phyloP scores from a whole-genome alignment of 2,888 invertebrate genomes.

The Xanthostigma xanthostigma region DNA sequence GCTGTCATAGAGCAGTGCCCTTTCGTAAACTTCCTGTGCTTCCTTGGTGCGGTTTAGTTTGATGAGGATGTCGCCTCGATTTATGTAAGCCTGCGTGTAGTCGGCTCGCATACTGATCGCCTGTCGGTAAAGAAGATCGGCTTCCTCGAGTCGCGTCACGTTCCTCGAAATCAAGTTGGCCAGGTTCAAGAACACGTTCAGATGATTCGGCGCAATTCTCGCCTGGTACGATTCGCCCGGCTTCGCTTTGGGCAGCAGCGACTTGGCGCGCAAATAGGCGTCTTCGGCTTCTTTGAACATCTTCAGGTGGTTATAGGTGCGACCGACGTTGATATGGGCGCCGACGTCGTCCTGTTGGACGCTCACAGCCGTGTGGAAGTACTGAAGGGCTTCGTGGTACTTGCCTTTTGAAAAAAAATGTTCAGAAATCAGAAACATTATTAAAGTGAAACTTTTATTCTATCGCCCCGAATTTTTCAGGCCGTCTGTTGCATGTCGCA shows the following conservation, averaged over 20 bases:
- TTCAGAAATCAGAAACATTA: conserved; percentile 22
- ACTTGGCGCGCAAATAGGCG: conserved; percentile 81
- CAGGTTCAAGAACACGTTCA: conserved; percentile 89
- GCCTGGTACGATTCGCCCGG: conserved; percentile 92
- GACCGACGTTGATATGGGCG: conserved; percentile 91
- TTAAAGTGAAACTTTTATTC: too few relatives aligned
- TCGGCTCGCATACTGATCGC: conserved; percentile 96
- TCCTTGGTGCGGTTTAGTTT: conserved; percentile 88
- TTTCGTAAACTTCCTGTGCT: conserved; percentile 87
- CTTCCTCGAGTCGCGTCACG: conserved; percentile 80
- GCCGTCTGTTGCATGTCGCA: too few relatives aligned
- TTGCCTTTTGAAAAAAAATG: conserved; percentile 21
- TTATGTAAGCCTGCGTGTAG: conserved; percentile 92
- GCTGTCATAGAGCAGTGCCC: conserved; percentile 82
- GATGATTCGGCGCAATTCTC: conserved; percentile 86
- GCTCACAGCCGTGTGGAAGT: conserved; percentile 82
- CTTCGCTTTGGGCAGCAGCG: conserved; percentile 76
- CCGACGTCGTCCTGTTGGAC: conserved; percentile 94
- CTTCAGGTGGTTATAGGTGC: conserved; percentile 86
- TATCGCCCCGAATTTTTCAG: too few relatives aligned
- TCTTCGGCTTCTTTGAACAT: conserved; percentile 80
- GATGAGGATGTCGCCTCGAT: conserved; percentile 89
- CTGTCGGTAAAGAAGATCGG: conserved; percentile 83
- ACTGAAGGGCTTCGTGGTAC: conserved; percentile 66
- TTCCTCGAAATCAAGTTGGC: conserved; percentile 91